Evolutionary conservation across 2,888 invertebrate genomes (phyloP).

Genomic region (Pimpla rufipes): DNA sequence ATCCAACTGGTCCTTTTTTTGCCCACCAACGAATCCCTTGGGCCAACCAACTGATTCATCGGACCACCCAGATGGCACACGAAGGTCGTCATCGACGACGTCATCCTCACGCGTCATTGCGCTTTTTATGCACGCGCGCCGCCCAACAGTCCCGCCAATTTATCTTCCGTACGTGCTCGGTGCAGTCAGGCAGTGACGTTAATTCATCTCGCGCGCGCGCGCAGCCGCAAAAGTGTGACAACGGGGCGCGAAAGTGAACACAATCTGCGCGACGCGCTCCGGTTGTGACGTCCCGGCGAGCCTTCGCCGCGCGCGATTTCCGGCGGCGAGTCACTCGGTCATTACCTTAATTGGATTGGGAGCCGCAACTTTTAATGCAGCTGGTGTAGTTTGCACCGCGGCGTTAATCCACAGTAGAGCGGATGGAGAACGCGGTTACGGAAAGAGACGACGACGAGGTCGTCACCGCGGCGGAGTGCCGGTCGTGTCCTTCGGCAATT

Average conservation of each 20-base stretch:
- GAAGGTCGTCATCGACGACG: no score
- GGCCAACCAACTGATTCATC: no score
- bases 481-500: slow-evolving; percentile 57
- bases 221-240: not conserved
- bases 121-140: no score
- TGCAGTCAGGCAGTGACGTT: not conserved
- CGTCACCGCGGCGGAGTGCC: slow-evolving; percentile 43
- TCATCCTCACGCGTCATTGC: no score
- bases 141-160: no score
- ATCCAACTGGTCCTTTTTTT: no score
- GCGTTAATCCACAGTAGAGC: not conserved
- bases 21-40: no score
- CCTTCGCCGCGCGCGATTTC: slow-evolving; percentile 59
- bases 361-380: slow-evolving; percentile 20
- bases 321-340: slow-evolving; percentile 54
- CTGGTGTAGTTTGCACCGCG: not conserved
- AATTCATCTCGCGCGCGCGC: slow-evolving; percentile 7
- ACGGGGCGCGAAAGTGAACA: not conserved
- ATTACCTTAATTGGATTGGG: slow-evolving; percentile 65
- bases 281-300: slow-evolving; percentile 60
- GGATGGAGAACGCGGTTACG: slow-evolving; percentile 26
- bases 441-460: slow-evolving; percentile 64
- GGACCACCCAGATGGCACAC: no score
- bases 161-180: no score
- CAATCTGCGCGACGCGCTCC: slow-evolving; percentile 34